Percentiles rank a stretch among this genome's conserved stretches.
phyloP scores from a whole-genome alignment of 2,797 vertebrate genomes.

The Loris lydekkerianus region DNA sequence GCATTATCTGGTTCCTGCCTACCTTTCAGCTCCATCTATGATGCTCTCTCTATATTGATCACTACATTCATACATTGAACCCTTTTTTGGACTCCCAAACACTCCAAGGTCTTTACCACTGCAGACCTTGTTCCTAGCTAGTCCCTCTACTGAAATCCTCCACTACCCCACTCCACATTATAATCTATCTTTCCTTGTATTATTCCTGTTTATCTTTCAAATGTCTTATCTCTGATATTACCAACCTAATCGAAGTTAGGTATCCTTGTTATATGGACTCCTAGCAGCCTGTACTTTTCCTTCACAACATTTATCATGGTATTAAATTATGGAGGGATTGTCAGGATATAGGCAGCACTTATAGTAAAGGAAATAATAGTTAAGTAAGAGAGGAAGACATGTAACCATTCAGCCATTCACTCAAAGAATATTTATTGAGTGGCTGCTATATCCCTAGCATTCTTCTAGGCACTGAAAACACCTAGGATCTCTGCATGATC shows the following conservation, averaged over 20 bases:
- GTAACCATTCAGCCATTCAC: background rate
- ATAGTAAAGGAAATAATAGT: constrained; percentile 13
- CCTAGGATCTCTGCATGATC: background rate
- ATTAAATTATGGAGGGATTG: constrained; percentile 37
- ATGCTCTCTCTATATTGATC: background rate
- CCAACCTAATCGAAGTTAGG: background rate
- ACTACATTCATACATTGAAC: background rate
- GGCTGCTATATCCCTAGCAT: background rate
- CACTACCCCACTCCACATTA: background rate
- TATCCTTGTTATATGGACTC: constrained; percentile 10
- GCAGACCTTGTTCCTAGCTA: background rate
- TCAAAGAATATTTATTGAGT: constrained; percentile 25
- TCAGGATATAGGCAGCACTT: background rate
- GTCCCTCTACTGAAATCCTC: background rate
- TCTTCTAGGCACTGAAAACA: constrained; percentile 35
- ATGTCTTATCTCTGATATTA: background rate
- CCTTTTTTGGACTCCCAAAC: constrained; percentile 33
- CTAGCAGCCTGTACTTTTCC: background rate
- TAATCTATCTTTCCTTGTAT: background rate
- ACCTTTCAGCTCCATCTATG: background rate
- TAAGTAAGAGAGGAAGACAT: background rate
- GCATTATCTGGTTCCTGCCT: background rate
- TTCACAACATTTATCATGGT: background rate
- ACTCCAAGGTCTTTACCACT: background rate
- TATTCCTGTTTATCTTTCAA: background rate